These are phyloP conservation scores for Xylota segnis DNA, from an alignment of 2,888 invertebrate genomes.

Conservation along the genomic window DNA sequence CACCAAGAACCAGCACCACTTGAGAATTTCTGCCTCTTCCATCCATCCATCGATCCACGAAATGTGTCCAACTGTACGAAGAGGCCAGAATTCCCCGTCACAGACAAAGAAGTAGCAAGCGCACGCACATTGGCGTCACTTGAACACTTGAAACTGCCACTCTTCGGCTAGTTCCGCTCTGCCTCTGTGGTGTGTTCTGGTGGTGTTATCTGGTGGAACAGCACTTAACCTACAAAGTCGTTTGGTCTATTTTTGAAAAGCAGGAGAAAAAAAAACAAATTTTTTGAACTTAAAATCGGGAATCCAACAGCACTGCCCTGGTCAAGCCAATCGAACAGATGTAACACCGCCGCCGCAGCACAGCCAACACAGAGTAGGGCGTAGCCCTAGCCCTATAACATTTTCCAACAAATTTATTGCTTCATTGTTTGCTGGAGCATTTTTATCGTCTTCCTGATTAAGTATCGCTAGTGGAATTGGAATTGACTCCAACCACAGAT, in stretches of 20 bases:
- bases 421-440: slow-evolving; percentile 76
- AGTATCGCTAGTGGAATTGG: slow-evolving; percentile 77
- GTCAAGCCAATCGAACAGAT: slow-evolving; percentile 55
- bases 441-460: slow-evolving; percentile 77
- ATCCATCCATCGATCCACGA: slow-evolving; percentile 45
- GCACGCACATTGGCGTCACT: slow-evolving; percentile 67
- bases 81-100: slow-evolving; percentile 45
- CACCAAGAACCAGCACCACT: slow-evolving; percentile 29
- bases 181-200: slow-evolving; percentile 9
- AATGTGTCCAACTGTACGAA: slow-evolving; percentile 72
- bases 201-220: slow-evolving; percentile 37
- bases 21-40: slow-evolving; percentile 53
- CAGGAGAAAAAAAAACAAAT: neutral
- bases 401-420: slow-evolving; percentile 77
- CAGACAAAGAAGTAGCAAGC: slow-evolving; percentile 77
- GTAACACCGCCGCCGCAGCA: neutral
- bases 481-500: slow-evolving; percentile 49
- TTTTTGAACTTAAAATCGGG: slow-evolving; percentile 26
- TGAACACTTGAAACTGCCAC: slow-evolving; percentile 76
- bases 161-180: slow-evolving; percentile 74
- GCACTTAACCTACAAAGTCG: slow-evolving; percentile 73
- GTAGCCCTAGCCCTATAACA: slow-evolving; percentile 77
- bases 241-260: slow-evolving; percentile 51
- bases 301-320: slow-evolving; percentile 19
- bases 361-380: slow-evolving; percentile 31